Evolutionary conservation across 2,113 vertebrate genomes (phyloP), one percentile per base, ranked within the genome.

Genomic region (Mormyrus lacerda): DNA sequence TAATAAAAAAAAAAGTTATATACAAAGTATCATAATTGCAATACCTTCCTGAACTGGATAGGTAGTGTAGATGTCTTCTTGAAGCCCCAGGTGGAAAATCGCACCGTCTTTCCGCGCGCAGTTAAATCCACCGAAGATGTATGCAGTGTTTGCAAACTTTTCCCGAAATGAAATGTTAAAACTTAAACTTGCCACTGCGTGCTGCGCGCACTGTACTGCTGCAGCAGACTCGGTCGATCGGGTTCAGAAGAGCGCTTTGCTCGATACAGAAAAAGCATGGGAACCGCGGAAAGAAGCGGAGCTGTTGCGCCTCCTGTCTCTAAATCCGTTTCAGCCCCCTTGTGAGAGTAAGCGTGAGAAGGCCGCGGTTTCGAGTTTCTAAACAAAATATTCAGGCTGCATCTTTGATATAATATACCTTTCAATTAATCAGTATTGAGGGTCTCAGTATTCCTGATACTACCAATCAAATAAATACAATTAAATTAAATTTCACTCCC

Each of bases 291-390:
- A 51, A 89, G 83, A 87, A 90, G 83, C 39, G 51, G 44, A 69
- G 45, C 51, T 69, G 88, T 87, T 92, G 93, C 94, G 92, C 92
- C 93, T 94, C 91, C 93, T 93, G 91, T 85, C 50, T 91, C 53
- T 17, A 31, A 47, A 90, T 0, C 69, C 76, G 55, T 79, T 69
- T 45, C 17, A 51, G 47, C 87, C 65, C 53, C 47, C 39, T 79
- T 50, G 53, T 85, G 89, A 88, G 69, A 19, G 88, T 35, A 31
- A 51, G 88, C 69, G 69, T 51, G 65, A 42, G 45, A 79, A 88
- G 44, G 45, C 69, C 88, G 35, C 17, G 65, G 47, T 79, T 55
- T 88, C 69, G 47, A 88, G 47, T 79, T 88, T 88, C 65, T 88
- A 82, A 88, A 88, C 69, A 88, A 88, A 88, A 88, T 35, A 79